Percentiles rank a stretch among this genome's conserved stretches.
Conservation (phyloP, 2,888 invertebrate genomes). For the Noctua comes region DNA sequence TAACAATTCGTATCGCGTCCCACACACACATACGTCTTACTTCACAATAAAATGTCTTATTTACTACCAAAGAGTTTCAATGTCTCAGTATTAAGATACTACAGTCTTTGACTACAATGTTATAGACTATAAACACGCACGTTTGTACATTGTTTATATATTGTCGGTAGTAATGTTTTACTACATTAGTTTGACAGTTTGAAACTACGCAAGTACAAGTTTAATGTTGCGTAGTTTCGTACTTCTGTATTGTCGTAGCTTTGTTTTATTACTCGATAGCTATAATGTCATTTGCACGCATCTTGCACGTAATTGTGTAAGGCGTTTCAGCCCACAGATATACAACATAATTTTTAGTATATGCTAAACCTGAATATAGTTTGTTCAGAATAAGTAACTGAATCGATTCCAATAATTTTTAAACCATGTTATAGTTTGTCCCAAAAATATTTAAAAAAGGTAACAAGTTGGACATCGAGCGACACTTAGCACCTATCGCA, state of each 20-base stretch:
- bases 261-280: neutral
- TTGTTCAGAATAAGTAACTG: too few relatives aligned
- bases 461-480: too few relatives aligned
- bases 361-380: too few relatives aligned
- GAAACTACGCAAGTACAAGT: neutral
- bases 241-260: neutral
- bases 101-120: neutral
- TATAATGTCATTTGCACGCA: neutral
- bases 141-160: neutral
- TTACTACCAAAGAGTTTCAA: conserved; percentile 3
- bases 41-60: conserved; percentile 16
- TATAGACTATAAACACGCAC: neutral
- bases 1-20: neutral
- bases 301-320: neutral
- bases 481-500: too few relatives aligned
- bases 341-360: too few relatives aligned
- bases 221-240: neutral
- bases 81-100: neutral
- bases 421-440: too few relatives aligned
- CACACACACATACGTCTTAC: neutral
- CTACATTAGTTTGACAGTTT: conserved; percentile 1
- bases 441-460: too few relatives aligned
- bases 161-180: conserved; percentile 1
- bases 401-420: too few relatives aligned
- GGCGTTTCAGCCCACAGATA: too few relatives aligned